A percentile compares a stretch with the other conserved stretches of the same genome.
Conservation (phyloP, 2,797 vertebrate species). For the Acanthurus leucopareius region DNA sequence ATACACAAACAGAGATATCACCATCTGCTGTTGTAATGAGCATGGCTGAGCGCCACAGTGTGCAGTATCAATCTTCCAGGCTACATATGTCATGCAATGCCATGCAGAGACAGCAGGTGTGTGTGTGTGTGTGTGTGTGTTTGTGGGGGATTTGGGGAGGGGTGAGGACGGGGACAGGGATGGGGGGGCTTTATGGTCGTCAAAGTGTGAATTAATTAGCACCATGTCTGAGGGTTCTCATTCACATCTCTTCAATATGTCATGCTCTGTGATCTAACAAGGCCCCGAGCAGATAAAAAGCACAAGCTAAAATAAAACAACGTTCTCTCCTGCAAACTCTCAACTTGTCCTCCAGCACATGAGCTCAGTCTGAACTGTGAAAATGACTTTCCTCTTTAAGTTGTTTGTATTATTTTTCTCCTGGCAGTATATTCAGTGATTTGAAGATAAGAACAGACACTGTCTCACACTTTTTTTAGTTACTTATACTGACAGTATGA, state of each 20-base stretch:
- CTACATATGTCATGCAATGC: conserved; percentile 66
- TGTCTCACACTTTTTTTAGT: not conserved
- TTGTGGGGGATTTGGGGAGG: too few species aligned
- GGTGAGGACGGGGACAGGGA: too few species aligned
- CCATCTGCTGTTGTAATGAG: conserved; percentile 72
- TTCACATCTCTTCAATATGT: conserved; percentile 68
- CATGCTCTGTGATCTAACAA: conserved; percentile 67
- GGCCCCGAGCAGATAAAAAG: conserved; percentile 55
- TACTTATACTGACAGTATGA: not conserved
- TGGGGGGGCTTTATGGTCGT: conserved; percentile 53
- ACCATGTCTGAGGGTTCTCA: conserved; percentile 57
- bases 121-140: not conserved
- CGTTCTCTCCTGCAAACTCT: conserved; percentile 37
- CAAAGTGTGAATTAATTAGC: conserved; percentile 79
- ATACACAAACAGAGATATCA: conserved; percentile 6
- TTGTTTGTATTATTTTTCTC: not conserved
- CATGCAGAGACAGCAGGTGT: conserved; percentile 50
- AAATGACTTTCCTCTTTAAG: conserved; percentile 1
- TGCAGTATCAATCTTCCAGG: conserved; percentile 71
- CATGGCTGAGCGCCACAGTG: conserved; percentile 56
- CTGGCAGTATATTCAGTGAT: not conserved
- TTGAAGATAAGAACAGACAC: conserved; percentile 15
- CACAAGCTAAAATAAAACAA: conserved; percentile 49
- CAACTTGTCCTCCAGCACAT: conserved; percentile 44
- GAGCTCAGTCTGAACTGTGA: conserved; percentile 26